Evolutionary conservation across 2,888 invertebrate genomes (phyloP).

Genomic region (Eubasilissa splendida): DNA sequence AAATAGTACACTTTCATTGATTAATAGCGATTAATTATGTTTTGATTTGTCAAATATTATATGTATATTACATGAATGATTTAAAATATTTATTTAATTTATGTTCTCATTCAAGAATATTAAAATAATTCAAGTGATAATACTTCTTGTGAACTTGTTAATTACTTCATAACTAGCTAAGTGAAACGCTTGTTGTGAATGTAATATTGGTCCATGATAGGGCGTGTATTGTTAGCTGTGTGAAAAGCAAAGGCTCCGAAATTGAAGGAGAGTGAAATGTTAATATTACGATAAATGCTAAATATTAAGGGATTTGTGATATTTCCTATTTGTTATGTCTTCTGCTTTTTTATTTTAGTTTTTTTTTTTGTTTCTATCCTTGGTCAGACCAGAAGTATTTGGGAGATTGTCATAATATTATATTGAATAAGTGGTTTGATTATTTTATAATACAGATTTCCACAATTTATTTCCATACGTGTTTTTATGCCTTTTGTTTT

Average conservation of each 20-base stretch:
- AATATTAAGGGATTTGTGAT: conserved; percentile 9
- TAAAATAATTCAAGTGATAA: conserved; percentile 12
- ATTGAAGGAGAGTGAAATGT: conserved; percentile 7
- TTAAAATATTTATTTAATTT: no score
- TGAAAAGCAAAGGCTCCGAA: not conserved
- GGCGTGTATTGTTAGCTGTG: not conserved
- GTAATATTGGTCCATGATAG: not conserved
- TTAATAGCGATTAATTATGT: no score
- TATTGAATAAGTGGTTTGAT: no score
- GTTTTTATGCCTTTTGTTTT: no score
- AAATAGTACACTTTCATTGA: no score
- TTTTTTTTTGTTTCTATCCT: not conserved
- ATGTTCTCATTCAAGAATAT: no score
- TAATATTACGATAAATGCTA: not conserved
- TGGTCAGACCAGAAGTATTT: no score
- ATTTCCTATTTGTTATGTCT: conserved; percentile 5
- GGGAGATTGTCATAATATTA: no score
- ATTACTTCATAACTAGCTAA: conserved; percentile 5
- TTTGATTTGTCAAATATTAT: no score
- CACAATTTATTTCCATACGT: no score
- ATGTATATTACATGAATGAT: no score
- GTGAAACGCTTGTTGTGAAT: not conserved
- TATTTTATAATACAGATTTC: no score
- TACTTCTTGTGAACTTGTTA: conserved; percentile 1
- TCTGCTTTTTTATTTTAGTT: not conserved